Percentiles rank a stretch among this genome's conserved stretches.
Conservation (phyloP, 2,888 invertebrate species). For the Himalopsyche anomala region DNA sequence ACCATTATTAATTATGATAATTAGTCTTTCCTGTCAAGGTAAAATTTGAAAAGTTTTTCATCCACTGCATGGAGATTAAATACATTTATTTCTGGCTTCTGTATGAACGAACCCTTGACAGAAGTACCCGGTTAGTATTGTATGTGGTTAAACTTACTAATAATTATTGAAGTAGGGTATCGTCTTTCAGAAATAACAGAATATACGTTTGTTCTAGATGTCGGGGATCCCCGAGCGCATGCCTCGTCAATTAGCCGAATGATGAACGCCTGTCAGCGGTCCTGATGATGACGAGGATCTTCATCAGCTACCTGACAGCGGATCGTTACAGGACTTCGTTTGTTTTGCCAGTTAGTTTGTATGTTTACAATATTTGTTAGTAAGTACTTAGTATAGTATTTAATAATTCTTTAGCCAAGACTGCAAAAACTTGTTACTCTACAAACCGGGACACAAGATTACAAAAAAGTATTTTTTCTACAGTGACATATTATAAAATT, state of each 20-base stretch:
- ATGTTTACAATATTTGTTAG: no score
- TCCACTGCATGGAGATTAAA: background rate
- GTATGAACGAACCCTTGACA: background rate
- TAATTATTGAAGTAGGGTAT: conserved; percentile 1
- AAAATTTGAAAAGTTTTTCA: background rate
- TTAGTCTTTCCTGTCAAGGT: background rate
- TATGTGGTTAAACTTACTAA: background rate
- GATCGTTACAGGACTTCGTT: no score
- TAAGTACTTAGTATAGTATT: no score
- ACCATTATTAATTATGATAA: no score
- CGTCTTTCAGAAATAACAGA: conserved; percentile 32
- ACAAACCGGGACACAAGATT: no score
- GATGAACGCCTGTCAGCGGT: conserved; percentile 38
- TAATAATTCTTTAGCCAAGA: no score
- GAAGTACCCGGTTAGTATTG: background rate
- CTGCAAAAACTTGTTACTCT: no score
- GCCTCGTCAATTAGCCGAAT: conserved; percentile 18
- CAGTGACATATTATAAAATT: no score
- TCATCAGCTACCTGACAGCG: conserved; percentile 31
- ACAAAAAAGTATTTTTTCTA: no score
- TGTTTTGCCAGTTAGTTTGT: no score
- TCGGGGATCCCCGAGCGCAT: background rate
- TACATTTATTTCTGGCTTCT: background rate
- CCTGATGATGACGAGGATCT: conserved; percentile 42
- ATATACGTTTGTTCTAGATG: background rate